Evolutionary conservation across 2,113 vertebrate species (phyloP).

Genomic region (Paratilapia polleni): DNA sequence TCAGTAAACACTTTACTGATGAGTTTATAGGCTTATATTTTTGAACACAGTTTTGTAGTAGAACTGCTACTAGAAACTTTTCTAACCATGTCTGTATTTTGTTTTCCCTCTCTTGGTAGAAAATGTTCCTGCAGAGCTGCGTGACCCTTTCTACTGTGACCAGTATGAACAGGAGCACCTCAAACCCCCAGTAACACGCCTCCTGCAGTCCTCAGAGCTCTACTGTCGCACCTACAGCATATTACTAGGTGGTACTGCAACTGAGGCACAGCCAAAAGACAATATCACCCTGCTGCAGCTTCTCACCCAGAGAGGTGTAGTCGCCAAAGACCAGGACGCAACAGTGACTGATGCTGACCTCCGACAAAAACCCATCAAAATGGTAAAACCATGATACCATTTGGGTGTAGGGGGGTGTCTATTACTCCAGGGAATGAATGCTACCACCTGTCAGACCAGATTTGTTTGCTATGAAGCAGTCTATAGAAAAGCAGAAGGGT

Average conservation of each 20-base stretch:
- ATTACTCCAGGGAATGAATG: neutral
- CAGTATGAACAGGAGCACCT: slow-evolving; percentile 95
- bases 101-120: slow-evolving; percentile 70
- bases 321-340: slow-evolving; percentile 79
- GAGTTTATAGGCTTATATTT: neutral
- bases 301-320: slow-evolving; percentile 79
- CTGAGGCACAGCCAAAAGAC: slow-evolving; percentile 79
- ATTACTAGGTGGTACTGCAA: slow-evolving; percentile 66
- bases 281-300: slow-evolving; percentile 81
- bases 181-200: slow-evolving; percentile 88
- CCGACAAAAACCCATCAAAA: slow-evolving; percentile 88
- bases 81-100: slow-evolving; percentile 32
- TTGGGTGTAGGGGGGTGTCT: neutral
- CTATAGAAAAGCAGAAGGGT: slow-evolving; percentile 2
- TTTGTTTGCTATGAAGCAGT: slow-evolving; percentile 23
- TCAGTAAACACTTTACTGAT: neutral
- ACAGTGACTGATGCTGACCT: slow-evolving; percentile 85
- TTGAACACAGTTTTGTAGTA: neutral
- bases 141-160: slow-evolving; percentile 92
- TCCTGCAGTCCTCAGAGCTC: slow-evolving; percentile 89
- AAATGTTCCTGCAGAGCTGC: slow-evolving; percentile 88
- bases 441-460: neutral
- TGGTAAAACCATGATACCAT: slow-evolving; percentile 74
- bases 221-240: slow-evolving; percentile 88
- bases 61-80: neutral